Evolutionary conservation across 2,113 vertebrate species (phyloP).

Genomic region (Strix uralensis): DNA sequence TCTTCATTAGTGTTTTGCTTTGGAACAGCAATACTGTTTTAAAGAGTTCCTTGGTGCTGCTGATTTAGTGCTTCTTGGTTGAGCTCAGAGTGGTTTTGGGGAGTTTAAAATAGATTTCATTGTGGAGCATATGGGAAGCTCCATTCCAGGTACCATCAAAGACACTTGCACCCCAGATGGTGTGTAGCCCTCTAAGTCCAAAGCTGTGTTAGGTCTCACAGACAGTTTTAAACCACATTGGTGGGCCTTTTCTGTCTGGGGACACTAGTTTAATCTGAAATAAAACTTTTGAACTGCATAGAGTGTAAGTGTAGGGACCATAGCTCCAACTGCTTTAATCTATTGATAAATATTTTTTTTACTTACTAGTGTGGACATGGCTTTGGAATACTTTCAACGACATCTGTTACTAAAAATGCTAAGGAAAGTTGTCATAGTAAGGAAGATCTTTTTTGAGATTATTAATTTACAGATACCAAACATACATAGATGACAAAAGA

Average conservation of each 20-base stretch:
- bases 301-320: not conserved
- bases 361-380: not conserved
- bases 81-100: not conserved
- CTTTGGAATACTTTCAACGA: not conserved
- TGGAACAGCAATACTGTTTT: not conserved
- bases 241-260: not conserved
- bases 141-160: not conserved
- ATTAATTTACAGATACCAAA: not conserved
- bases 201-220: not conserved
- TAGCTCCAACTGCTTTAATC: not conserved
- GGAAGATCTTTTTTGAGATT: not conserved
- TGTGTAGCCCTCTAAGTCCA: not conserved
- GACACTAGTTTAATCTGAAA: not conserved
- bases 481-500: not conserved
- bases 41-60: not conserved
- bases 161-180: not conserved
- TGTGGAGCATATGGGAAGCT: not conserved
- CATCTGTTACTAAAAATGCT: not conserved
- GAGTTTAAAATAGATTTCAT: not conserved
- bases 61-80: not conserved
- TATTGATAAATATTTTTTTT: not conserved
- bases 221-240: not conserved
- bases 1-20: not conserved
- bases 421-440: not conserved
- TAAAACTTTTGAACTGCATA: not conserved